A percentile compares a stretch with the other conserved stretches of the same genome.
Conservation (phyloP, 2,797 vertebrate species). For the Gorsachius magnificus region DNA sequence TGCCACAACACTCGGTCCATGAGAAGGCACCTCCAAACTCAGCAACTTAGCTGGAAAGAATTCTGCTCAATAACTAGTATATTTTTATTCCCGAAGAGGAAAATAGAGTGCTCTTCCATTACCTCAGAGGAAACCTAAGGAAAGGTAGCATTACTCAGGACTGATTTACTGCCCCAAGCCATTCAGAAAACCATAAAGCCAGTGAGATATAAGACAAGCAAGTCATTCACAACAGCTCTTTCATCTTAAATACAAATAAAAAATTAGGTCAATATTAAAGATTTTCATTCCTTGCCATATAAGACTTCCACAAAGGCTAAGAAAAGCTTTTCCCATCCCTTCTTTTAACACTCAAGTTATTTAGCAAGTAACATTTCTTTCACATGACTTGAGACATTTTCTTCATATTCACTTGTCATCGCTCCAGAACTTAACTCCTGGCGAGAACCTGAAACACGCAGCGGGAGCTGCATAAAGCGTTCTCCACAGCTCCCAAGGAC, state of each 20-base stretch:
- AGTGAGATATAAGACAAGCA: slow-evolving; percentile 34
- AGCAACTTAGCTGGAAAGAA: background rate
- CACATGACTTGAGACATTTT: slow-evolving; percentile 43
- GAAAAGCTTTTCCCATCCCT: background rate
- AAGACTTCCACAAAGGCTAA: slow-evolving; percentile 24
- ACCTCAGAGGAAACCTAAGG: slow-evolving; percentile 42
- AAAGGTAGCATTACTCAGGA: slow-evolving; percentile 28
- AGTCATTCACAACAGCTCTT: slow-evolving; percentile 43
- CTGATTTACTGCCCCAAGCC: slow-evolving; percentile 33
- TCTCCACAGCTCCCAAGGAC: background rate
- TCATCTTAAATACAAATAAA: slow-evolving; percentile 56
- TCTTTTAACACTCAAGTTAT: slow-evolving; percentile 29
- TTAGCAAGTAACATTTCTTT: slow-evolving; percentile 52
- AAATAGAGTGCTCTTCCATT: slow-evolving; percentile 9
- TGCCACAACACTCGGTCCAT: background rate
- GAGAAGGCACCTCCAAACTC: background rate
- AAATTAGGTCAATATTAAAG: slow-evolving; percentile 58
- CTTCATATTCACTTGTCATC: slow-evolving; percentile 1
- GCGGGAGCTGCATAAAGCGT: background rate
- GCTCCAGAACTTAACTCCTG: background rate
- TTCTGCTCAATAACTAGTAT: background rate
- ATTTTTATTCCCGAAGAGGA: slow-evolving; percentile 7
- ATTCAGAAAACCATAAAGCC: slow-evolving; percentile 51
- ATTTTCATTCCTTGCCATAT: slow-evolving; percentile 48
- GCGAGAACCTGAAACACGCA: background rate